phyloP scores from a whole-genome alignment of 2,888 invertebrate genomes.

The Xestobium rufovillosum region DNA sequence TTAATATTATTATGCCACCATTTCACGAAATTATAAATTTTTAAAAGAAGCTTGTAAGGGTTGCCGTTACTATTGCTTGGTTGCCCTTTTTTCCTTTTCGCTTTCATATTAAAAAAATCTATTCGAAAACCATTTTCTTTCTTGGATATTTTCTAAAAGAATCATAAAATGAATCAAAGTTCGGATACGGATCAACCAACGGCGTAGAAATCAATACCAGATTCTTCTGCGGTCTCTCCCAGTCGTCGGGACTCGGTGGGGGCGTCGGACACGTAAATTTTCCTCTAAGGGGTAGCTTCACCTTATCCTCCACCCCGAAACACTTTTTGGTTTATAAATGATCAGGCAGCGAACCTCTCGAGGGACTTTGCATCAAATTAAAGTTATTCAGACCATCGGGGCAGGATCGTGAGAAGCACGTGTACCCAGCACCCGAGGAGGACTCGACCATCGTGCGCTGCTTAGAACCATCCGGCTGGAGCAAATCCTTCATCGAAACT shows the following conservation, averaged over 20 bases:
- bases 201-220: slow-evolving; percentile 67
- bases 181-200: slow-evolving; percentile 60
- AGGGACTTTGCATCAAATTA: slow-evolving; percentile 27
- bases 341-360: slow-evolving; percentile 51
- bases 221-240: slow-evolving; percentile 51
- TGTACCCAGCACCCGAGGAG: slow-evolving; percentile 38
- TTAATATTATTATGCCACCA: no score
- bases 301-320: slow-evolving; percentile 34
- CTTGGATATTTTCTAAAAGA: no score
- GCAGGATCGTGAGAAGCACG: slow-evolving; percentile 71
- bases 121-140: no score
- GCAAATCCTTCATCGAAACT: slow-evolving; percentile 83
- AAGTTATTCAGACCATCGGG: slow-evolving; percentile 56
- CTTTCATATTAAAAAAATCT: no score
- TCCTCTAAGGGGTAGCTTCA: slow-evolving; percentile 22
- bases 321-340: slow-evolving; percentile 50
- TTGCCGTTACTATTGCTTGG: no score
- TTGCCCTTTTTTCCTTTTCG: no score
- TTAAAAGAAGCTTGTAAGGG: no score
- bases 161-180: slow-evolving; percentile 56
- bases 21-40: no score
- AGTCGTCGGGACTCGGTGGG: slow-evolving; percentile 52
- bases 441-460: slow-evolving; percentile 79
- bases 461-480: slow-evolving; percentile 67
- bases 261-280: slow-evolving; percentile 37